Conservation (phyloP, 2,797 vertebrate species). For the Amniataba percoides region DNA sequence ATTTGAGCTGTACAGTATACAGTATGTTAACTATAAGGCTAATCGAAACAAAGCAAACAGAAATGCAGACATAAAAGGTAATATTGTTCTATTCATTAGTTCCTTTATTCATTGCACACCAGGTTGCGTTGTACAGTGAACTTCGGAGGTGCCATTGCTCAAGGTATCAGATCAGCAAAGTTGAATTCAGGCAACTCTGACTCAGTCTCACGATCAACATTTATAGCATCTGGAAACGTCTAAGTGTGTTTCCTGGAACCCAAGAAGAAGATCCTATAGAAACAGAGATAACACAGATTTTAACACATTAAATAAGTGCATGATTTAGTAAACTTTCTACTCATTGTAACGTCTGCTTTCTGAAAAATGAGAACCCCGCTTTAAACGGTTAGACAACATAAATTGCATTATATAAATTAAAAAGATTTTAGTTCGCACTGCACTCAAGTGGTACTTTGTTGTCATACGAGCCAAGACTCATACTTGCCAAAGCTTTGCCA, state of each 20-base stretch:
- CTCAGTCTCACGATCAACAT: conserved; percentile 33
- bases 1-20: background rate
- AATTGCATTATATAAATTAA: background rate
- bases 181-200: conserved; percentile 27
- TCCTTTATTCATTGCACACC: conserved; percentile 70
- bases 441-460: conserved; percentile 20
- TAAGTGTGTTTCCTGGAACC: conserved; percentile 37
- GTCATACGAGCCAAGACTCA: conserved; percentile 31
- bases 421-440: background rate
- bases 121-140: conserved; percentile 59
- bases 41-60: conserved; percentile 47
- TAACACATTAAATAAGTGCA: conserved; percentile 1
- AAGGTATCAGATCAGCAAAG: conserved; percentile 43
- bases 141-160: conserved; percentile 28
- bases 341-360: background rate
- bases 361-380: conserved; percentile 8
- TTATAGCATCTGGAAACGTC: conserved; percentile 48
- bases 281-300: conserved; percentile 31
- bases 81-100: conserved; percentile 47
- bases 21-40: background rate
- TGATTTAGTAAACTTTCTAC: background rate
- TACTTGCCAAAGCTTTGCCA: conserved; percentile 65
- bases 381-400: background rate
- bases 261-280: conserved; percentile 47
- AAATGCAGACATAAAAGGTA: conserved; percentile 47